Base-by-base conservation (phyloP, 2,888 invertebrate genomes). In the Pterostichus niger region DNA sequence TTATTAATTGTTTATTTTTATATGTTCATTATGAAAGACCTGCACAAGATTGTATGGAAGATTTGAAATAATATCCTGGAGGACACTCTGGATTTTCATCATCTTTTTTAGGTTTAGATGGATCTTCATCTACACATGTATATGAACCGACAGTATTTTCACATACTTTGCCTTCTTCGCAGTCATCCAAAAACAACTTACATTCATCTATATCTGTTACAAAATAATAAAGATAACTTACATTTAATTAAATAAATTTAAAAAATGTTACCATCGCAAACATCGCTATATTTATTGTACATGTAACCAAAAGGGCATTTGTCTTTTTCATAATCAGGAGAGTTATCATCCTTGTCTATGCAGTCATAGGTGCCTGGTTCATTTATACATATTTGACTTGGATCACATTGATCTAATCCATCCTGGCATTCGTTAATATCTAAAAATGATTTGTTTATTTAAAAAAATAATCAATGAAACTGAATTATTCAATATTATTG, bases 371-470 rank as follows among this genome's bases (percentile, higher is more conserved):
- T 90, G 56, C 93, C 94, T 56, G 90, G 89, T 31, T 90, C 90
- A 86, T 94, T 94, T 46, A 91, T 88, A 84, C 94, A 94, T 31
- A 90, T 88, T 85, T 91, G 90, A 46, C 86, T 87, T 44, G 86
- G 83, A 13, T 86, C 85, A 87, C 94, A 94, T 46, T 91, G 89
- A 85, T 92, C 90, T 0, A 88, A 86, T 9, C 90, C 89, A 77
- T 88, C 85, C 6, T 86, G 85, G 86, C 94, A 94, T 88, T 94
- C 94, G 86, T 94, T 92, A 84, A 94, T 92, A 89, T 94, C 94
- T 93, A 87, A 49, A 86, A 85, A 77, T 73, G 33, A 52, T 31
- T 46, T 9, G 2, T 87, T 86, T 84, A 89, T 89, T 77, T 86
- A 85, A 84, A 89, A 17, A 15, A 24, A 77, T 24, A 13, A 31